Base-by-base conservation (phyloP, 2,888 invertebrate genomes). In the Macrosiphum euphorbiae region DNA sequence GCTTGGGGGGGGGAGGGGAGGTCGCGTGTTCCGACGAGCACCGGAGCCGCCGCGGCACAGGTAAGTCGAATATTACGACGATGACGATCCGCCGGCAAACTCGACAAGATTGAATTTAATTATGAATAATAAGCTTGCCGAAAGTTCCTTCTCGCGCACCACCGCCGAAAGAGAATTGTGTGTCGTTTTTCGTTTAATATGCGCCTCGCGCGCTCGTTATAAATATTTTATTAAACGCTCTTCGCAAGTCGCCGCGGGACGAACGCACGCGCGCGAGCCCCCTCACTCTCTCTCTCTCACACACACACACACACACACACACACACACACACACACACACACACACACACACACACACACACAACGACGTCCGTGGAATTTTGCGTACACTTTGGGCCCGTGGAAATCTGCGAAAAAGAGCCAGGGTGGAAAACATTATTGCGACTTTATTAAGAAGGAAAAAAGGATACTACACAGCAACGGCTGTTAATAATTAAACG, bases 81-180 rank as follows among this genome's bases (percentile, higher is more conserved):
- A 2, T 28, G 55, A n/a, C 47, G 58, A 85, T 90, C 50, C 78
- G 55, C 50, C 16, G 41, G n/a, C 7, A 78, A 92, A 92, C 92
- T 92, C 92, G n/a, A 88, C 88, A 44, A 84, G 92, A 92, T 92
- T 88, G 55, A 92, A 92, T 92, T 92, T 92, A 92, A 92, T 92
- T 92, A 92, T 92, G 92, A 92, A 92, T 92, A 88, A 92, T 88
- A 92, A 92, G 92, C 92, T 92, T 55, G 52, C n/a, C 88, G n/a
- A 92, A 92, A 92, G 92, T 92, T 88, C 52, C 55, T 8, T 35
- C n/a, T 58, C 16, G 35, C 44, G 58, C 47, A 86, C 47, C 41
- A 44, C n/a, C 84, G n/a, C n/a, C 35, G 35, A 85, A 91, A 86
- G 78, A 92, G 88, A 88, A 92, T 55, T 61, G 58, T 78, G 78